Evolutionary conservation across 2,888 invertebrate genomes (phyloP), one percentile per base, ranked within the genome.

Genomic region (Lutraria lutraria): DNA sequence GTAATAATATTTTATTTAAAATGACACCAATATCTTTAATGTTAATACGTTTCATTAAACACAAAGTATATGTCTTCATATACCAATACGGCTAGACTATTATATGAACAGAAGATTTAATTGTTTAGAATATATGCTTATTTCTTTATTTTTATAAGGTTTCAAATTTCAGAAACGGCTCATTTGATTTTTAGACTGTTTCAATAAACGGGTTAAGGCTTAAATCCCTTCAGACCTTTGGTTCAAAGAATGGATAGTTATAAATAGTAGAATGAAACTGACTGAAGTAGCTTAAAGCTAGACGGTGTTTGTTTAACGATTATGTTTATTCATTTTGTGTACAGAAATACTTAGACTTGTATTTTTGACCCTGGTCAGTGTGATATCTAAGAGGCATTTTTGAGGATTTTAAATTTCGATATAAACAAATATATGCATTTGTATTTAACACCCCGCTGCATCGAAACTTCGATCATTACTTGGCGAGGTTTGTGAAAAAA

Each of bases 81-180:
- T 34, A 31, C 76, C 76, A 0, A 34, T 31, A n/a, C 34, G 31
- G 16, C 16, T 31, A 31, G 76, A 76, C 76, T 25, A 76, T 76
- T 76, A 76, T 31, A 31, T 31, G 31, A 76, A 76, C 31, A 76
- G 31, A 34, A 34, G 34, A 76, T 34, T 76, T 76, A 76, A 76
- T 82, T 88, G 87, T 87, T 88, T 86, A 88, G 87, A 88, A 88
- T 88, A 87, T 88, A 88, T 81, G 43, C 85, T 88, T 87, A 80
- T 85, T 43, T 76, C 76, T 31, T 43, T 87, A 88, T 88, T 87
- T 88, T 85, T 25, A 63, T 56, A 53, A 86, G 43, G 84, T 80
- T 84, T 76, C 54, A 43, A 60, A 52, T 53, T 76, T 88, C 79
- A 87, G 88, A 86, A 56, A 83, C 79, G 86, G 81, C 80, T 88